Evolutionary conservation across 2,113 vertebrate species (phyloP), one percentile per base, ranked within the genome.

Genomic region (Psittacus erithacus): DNA sequence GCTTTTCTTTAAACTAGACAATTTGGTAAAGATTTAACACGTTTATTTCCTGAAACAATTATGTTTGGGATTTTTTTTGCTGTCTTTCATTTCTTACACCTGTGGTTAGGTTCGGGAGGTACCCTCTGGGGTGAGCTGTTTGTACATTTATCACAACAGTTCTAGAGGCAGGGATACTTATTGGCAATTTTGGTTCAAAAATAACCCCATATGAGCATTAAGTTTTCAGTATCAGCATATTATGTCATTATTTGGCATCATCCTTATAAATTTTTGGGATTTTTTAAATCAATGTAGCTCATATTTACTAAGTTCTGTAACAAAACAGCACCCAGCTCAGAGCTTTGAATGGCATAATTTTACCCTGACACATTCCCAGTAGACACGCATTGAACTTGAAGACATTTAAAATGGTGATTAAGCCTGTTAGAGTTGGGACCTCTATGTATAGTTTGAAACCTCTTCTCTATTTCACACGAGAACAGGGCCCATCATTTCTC

Each of bases 41-140:
- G 65, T 84, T 62, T 41, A 22, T 67, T 75, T 75, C 31, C 29
- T 60, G 62, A 82, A 84, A 59, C 14, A 55, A 11, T 20, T 44
- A 5, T 0, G 0, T 80, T 64, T 68, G 22, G 7, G 2, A 0
- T 35, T 35, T 14, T 50, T 62, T 83, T 63, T 63, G 2, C 41
- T 84, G 29, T 19, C 31, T 79, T 78, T 33, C 25, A 35, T 64
- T 84, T 93, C 49, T 84, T 79, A 12, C 41, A 7, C 22, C 33
- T 52, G 9, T 64, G 9, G 17, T 64, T 52, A 43, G 7, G 31
- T 69, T 84, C 13, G 29, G 52, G 49, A 77, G n/a, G 10, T 41
- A 17, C 5, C 7, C 31, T 75, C 39, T 80, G 69, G 10, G 3
- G 1, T 13, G 44, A 18, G 7, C 4, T 62, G 10, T 78, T 88